phyloP scores from a whole-genome alignment of 2,888 invertebrate genomes.

The Chloroclystis v-ata region DNA sequence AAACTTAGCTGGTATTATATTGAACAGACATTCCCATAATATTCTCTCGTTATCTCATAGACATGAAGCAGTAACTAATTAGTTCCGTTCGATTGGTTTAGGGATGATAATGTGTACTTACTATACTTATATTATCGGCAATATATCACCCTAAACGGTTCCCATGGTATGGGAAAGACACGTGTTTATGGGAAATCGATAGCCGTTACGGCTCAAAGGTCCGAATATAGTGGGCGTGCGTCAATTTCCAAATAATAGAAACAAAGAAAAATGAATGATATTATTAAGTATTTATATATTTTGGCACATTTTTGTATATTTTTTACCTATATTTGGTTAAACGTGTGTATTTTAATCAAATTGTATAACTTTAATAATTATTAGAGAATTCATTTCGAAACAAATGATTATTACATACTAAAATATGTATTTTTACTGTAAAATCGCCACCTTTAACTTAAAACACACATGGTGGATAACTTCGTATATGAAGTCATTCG shows the following conservation, averaged over 20 bases:
- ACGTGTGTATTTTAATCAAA: too few species aligned
- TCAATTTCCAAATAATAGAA: background rate
- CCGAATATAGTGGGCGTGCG: slow-evolving; percentile 5
- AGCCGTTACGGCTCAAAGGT: slow-evolving; percentile 28
- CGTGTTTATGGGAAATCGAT: slow-evolving; percentile 41
- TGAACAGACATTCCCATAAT: slow-evolving; percentile 20
- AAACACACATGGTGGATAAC: too few species aligned
- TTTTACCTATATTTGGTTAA: too few species aligned
- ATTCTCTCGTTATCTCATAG: slow-evolving; percentile 16
- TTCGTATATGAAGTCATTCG: background rate
- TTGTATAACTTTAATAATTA: too few species aligned
- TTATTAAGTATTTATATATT: too few species aligned
- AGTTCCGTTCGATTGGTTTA: slow-evolving; percentile 36
- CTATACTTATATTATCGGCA: slow-evolving; percentile 15
- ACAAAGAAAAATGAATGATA: background rate
- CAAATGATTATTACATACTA: too few species aligned
- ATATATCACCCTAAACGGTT: slow-evolving; percentile 67
- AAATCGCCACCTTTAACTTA: too few species aligned
- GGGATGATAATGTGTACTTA: slow-evolving; percentile 57
- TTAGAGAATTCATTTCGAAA: too few species aligned
- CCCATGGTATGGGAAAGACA: slow-evolving; percentile 50
- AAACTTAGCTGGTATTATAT: slow-evolving; percentile 20
- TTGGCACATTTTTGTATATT: too few species aligned
- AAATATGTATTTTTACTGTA: too few species aligned
- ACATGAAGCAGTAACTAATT: slow-evolving; percentile 14